phyloP scores from a whole-genome alignment of 2,888 invertebrate genomes.

The Zygaena filipendulae region DNA sequence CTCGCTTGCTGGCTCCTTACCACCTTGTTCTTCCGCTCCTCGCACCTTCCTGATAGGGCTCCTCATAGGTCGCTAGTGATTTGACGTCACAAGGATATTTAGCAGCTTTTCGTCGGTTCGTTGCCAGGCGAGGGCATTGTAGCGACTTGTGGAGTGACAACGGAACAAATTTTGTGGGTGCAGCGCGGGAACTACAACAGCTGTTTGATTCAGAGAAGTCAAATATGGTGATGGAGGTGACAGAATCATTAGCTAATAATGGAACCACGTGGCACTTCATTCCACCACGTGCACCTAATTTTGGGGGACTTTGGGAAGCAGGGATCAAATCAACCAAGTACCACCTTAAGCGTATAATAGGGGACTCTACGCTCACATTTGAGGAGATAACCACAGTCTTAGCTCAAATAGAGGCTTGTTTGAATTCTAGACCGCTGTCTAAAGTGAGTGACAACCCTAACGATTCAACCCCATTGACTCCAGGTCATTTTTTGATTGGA shows the following conservation, averaged over 20 bases:
- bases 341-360: constrained; percentile 15
- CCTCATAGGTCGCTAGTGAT: constrained; percentile 11
- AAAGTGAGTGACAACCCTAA: constrained; percentile 15
- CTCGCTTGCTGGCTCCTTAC: too few species aligned
- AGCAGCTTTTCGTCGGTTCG: constrained; percentile 10
- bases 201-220: constrained; percentile 10
- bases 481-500: constrained; percentile 11
- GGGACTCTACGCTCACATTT: constrained; percentile 7
- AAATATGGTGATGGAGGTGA: constrained; percentile 9
- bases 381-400: constrained; percentile 11
- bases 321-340: constrained; percentile 13
- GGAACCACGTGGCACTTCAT: constrained; percentile 14
- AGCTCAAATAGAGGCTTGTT: constrained; percentile 13
- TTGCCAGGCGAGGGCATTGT: constrained; percentile 11
- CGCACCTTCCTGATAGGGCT: too few species aligned
- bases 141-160: constrained; percentile 13
- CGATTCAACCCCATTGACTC: constrained; percentile 13
- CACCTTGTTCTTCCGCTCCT: too few species aligned
- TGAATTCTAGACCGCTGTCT: constrained; percentile 16
- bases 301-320: constrained; percentile 15
- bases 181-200: constrained; percentile 12
- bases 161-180: constrained; percentile 16
- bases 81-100: constrained; percentile 9
- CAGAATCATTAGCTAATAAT: constrained; percentile 13
- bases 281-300: constrained; percentile 14